Conservation (phyloP, 2,888 invertebrate species). For the Lacanobia oleracea region DNA sequence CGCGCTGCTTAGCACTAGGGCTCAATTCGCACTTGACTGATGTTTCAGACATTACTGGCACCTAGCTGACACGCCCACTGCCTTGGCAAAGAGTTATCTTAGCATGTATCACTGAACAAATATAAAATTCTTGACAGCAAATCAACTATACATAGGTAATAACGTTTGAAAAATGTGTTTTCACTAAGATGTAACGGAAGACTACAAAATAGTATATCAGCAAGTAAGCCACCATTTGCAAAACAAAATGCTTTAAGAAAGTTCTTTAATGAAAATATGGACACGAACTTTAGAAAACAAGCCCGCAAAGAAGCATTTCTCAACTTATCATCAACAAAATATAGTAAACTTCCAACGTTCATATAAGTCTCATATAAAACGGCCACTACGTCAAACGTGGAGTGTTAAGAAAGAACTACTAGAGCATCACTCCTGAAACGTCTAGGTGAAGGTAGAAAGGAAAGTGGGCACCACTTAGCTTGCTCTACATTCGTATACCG, state of each 20-base stretch:
- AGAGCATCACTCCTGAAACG: constrained; percentile 39
- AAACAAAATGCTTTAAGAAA: not conserved
- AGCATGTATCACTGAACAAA: constrained; percentile 21
- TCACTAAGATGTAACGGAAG: not conserved
- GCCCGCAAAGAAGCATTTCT: not conserved
- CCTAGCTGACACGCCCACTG: constrained; percentile 19
- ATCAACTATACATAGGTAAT: not conserved
- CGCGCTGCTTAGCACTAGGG: constrained; percentile 9
- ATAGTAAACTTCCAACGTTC: not conserved
- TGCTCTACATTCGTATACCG: constrained; percentile 75
- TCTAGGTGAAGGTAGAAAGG: constrained; percentile 66
- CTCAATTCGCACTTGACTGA: constrained; percentile 33
- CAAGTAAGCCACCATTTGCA: not conserved
- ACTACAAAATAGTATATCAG: not conserved
- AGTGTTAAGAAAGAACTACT: constrained; percentile 38
- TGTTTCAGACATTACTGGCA: constrained; percentile 39
- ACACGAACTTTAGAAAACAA: not conserved
- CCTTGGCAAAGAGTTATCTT: constrained; percentile 25
- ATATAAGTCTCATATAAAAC: constrained; percentile 8
- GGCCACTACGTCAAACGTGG: constrained; percentile 15
- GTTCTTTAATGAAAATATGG: not conserved
- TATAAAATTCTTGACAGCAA: constrained; percentile 29
- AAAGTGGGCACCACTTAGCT: constrained; percentile 73
- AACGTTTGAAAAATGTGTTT: not conserved
- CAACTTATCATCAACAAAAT: not conserved